Evolutionary conservation across 2,113 vertebrate genomes (phyloP), one percentile per base, ranked within the genome.

Genomic region (Poecilia latipinna): DNA sequence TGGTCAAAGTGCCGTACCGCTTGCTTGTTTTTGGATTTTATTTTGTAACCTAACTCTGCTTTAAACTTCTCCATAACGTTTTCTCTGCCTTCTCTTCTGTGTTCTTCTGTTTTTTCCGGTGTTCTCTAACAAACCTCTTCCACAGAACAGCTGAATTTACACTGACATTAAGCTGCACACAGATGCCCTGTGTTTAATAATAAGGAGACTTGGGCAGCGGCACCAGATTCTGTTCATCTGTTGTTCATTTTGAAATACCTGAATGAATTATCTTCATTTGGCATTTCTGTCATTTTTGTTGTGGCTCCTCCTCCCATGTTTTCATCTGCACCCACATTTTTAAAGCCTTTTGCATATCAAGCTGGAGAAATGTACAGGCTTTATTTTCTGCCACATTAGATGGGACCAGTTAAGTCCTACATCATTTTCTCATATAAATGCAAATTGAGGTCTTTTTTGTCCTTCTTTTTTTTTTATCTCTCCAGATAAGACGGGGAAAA

Each of bases 351-450:
- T 19, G 22, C 60, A 26, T 74, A 44, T 75, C 60, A 19, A 0
- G 7, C 31, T 48, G 15, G 24, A 74, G 64, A 28, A 57, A 54
- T 60, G 61, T 3, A 8, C 42, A 1, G 10, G 15, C 5, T 10
- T 75, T 54, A 31, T 75, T 65, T 68, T 29, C 44, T 65, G 15
- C 39, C 13, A 32, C 54, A 74, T 82, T 76, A 70, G 65, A 82
- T 82, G 37, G 32, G 26, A 19, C 69, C 35, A 79, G 10, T 29
- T 65, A n/a, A 63, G 26, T 3, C 28, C 12, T 0, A 44, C 62
- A 79, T 75, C 51, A 68, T 83, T 82, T 85, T 72, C 74, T 70
- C 79, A 89, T 90, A 88, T 86, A 89, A 86, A 91, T 90, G 90
- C 87, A 85, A 91, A 91, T 90, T 44, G 8, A 39, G 12, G 8